phyloP scores from a whole-genome alignment of 1,140 invertebrate genomes.

The Drosophila simulans region DNA sequence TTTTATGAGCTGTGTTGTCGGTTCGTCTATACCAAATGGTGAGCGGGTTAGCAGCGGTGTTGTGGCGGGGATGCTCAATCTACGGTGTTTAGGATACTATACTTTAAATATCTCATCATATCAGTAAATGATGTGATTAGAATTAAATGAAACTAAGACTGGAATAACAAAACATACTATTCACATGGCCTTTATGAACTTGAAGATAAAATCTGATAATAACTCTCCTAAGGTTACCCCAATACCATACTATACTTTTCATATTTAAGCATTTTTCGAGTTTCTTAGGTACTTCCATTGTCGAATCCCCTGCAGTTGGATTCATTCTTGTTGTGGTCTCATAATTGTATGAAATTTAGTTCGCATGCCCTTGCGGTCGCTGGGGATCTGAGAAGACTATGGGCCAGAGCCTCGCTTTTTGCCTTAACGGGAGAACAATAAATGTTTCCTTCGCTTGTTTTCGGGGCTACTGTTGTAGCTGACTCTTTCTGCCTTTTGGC shows the following conservation, averaged over 20 bases:
- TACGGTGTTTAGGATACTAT: neutral
- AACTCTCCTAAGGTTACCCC: too few relatives aligned
- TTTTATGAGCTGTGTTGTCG: slow-evolving; percentile 58
- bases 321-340: slow-evolving; percentile 66
- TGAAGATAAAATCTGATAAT: too few relatives aligned
- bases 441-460: slow-evolving; percentile 63
- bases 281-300: neutral
- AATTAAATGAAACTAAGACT: too few relatives aligned
- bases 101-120: too few relatives aligned
- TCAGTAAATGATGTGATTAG: too few relatives aligned
- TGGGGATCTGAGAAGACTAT: slow-evolving; percentile 48
- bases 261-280: neutral
- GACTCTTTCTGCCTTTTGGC: slow-evolving; percentile 7
- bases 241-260: too few relatives aligned
- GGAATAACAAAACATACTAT: too few relatives aligned
- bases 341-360: slow-evolving; percentile 83
- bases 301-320: slow-evolving; percentile 9
- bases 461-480: slow-evolving; percentile 36
- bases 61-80: slow-evolving; percentile 12
- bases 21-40: slow-evolving; percentile 48
- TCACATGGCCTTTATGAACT: too few relatives aligned
- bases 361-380: slow-evolving; percentile 81
- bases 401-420: slow-evolving; percentile 46
- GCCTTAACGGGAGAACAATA: slow-evolving; percentile 82
- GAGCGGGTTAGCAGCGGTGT: slow-evolving; percentile 12